Evolutionary conservation across 2,113 vertebrate species (phyloP).

Genomic region (Chaetops frenatus): DNA sequence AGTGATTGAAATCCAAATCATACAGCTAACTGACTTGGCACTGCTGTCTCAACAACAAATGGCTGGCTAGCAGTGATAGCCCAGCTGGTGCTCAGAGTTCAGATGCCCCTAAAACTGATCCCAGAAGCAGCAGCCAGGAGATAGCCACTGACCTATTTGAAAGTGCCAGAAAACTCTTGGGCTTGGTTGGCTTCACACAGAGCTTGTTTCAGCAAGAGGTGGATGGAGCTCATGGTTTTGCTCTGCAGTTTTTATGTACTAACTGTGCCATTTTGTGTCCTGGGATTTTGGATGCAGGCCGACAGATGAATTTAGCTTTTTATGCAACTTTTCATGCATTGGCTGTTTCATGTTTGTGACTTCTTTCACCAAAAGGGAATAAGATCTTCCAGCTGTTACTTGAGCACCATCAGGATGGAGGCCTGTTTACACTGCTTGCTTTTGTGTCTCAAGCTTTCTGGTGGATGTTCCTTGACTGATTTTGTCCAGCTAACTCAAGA

Average conservation of each 20-base stretch:
- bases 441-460: not conserved
- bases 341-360: not conserved
- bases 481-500: not conserved
- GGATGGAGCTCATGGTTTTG: not conserved
- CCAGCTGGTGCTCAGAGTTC: not conserved
- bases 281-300: not conserved
- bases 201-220: not conserved
- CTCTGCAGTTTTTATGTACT: not conserved
- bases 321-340: not conserved
- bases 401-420: not conserved
- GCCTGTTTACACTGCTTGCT: accelerated
- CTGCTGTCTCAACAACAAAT: not conserved
- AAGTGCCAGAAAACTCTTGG: not conserved
- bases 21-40: not conserved
- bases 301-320: not conserved
- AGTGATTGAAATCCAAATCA: not conserved
- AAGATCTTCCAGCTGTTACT: not conserved
- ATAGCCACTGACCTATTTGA: not conserved
- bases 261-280: not conserved
- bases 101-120: not conserved
- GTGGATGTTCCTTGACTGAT: not conserved
- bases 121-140: not conserved
- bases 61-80: not conserved
- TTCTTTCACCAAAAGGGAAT: not conserved
- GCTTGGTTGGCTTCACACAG: not conserved